phyloP scores from a whole-genome alignment of 1,140 invertebrate genomes.

The Zaprionus davidi region DNA sequence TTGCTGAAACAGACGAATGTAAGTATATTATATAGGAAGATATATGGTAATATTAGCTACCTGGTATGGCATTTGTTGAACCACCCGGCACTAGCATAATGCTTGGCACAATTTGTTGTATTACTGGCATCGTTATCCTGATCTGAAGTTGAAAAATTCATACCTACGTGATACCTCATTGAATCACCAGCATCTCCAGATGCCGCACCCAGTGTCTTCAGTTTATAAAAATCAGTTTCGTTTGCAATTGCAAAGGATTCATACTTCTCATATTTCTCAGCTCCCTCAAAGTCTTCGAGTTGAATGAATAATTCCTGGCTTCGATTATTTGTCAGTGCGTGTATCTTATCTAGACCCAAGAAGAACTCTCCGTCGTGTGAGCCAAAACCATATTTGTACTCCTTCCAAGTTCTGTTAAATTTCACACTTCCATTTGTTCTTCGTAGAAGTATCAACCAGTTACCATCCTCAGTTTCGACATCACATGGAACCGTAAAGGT shows the following conservation, averaged over 20 bases:
- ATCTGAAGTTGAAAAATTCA: background rate
- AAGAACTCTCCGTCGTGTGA: background rate
- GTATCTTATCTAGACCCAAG: background rate
- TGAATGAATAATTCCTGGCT: background rate
- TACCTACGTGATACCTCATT: background rate
- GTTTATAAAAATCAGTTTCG: background rate
- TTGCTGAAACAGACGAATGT: background rate
- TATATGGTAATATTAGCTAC: background rate
- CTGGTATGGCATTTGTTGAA: background rate
- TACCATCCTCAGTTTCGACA: background rate
- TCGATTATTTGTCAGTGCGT: background rate
- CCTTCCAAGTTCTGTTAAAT: background rate
- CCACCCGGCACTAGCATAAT: background rate
- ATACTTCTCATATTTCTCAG: background rate
- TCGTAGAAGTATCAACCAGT: background rate
- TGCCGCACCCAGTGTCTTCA: background rate
- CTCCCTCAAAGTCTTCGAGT: background rate
- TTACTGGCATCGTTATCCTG: background rate
- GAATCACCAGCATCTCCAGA: background rate
- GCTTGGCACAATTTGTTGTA: background rate
- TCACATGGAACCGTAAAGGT: background rate
- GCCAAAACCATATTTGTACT: background rate
- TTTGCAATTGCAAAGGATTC: slow-evolving; percentile 1
- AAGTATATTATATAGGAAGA: background rate
- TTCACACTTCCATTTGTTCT: background rate